phyloP scores from a whole-genome alignment of 2,797 vertebrate genomes.

The Ficedula albicollis region DNA sequence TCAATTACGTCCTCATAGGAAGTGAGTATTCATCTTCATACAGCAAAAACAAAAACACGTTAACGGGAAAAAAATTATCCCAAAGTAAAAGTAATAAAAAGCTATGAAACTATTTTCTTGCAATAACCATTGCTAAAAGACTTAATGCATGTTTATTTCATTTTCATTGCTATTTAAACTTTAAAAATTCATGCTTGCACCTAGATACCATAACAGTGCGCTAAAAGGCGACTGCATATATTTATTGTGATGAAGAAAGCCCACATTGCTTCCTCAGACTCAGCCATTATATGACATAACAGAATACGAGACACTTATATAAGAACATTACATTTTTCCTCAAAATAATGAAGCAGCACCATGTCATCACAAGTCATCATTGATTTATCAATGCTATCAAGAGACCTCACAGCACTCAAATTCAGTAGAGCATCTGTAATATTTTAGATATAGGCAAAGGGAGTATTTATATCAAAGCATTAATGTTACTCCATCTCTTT shows the following conservation, averaged over 20 bases:
- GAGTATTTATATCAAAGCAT: not conserved
- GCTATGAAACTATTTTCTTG: not conserved
- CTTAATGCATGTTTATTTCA: not conserved
- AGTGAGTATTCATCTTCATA: not conserved
- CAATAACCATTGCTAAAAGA: not conserved
- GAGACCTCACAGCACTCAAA: not conserved
- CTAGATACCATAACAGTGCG: not conserved
- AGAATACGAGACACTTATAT: accelerated
- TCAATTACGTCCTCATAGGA: not conserved
- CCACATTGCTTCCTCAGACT: not conserved
- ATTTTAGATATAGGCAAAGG: not conserved
- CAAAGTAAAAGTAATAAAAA: not conserved
- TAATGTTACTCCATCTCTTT: not conserved
- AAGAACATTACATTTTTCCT: not conserved
- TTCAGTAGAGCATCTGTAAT: not conserved
- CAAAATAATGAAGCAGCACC: not conserved
- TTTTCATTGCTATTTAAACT: not conserved
- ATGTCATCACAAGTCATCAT: not conserved
- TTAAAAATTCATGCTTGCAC: not conserved
- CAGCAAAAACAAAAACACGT: not conserved
- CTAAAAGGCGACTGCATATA: not conserved
- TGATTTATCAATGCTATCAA: not conserved
- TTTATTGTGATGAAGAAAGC: not conserved
- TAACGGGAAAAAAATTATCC: not conserved
- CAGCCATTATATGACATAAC: not conserved